Percentiles rank a stretch among this genome's conserved stretches.
Evolutionary conservation across 2,888 invertebrate species (phyloP).

Genomic region (Lottia scabra): DNA sequence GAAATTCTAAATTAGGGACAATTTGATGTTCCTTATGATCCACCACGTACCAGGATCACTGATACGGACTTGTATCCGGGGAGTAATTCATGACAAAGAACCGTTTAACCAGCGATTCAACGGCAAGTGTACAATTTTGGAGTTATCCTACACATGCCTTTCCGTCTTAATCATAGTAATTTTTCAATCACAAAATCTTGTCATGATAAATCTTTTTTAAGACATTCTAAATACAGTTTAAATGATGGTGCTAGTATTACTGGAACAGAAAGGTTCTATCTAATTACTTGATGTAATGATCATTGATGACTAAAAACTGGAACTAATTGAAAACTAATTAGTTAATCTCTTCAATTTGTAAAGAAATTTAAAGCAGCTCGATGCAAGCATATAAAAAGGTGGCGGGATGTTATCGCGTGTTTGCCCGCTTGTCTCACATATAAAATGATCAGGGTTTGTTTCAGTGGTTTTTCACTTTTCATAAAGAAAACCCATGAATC

Average conservation of each 20-base stretch:
- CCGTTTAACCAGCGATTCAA: too few species aligned
- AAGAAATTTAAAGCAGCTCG: not conserved
- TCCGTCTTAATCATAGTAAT: too few species aligned
- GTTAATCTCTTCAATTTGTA: not conserved
- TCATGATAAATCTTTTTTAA: too few species aligned
- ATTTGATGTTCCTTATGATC: too few species aligned
- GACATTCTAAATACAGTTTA: too few species aligned
- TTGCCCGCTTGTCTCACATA: not conserved
- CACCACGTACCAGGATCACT: too few species aligned
- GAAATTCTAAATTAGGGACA: too few species aligned
- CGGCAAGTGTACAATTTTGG: too few species aligned
- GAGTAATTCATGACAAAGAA: too few species aligned
- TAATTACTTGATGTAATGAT: not conserved
- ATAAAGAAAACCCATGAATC: slow-evolving; percentile 6
- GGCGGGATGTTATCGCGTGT: not conserved
- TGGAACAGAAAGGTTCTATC: not conserved
- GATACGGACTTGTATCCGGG: too few species aligned
- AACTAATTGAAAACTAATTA: slow-evolving; percentile 1
- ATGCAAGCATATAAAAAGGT: not conserved
- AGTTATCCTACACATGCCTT: too few species aligned
- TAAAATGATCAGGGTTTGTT: not conserved
- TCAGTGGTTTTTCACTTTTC: not conserved
- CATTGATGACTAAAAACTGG: not conserved
- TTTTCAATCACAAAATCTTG: too few species aligned
- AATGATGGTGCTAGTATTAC: not conserved